phyloP scores from a whole-genome alignment of 2,797 vertebrate genomes.

The Dendrocincla tyrannina region DNA sequence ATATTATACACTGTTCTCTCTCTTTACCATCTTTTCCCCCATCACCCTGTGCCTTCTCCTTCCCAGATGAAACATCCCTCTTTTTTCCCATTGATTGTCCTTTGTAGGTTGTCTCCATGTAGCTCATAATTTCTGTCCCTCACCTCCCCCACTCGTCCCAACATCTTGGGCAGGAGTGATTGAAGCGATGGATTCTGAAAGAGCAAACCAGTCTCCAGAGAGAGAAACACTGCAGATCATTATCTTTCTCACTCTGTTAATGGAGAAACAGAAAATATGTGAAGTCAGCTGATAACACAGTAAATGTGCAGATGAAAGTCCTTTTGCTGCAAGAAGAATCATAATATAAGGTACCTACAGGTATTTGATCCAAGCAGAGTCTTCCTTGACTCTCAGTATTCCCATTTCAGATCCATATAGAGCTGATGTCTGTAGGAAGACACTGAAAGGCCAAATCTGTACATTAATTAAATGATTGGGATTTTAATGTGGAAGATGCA shows the following conservation, averaged over 20 bases:
- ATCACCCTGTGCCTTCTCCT: neutral
- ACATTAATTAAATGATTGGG: neutral
- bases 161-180: neutral
- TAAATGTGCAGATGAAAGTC: neutral
- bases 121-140: neutral
- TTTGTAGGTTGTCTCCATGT: neutral
- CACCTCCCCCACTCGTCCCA: neutral
- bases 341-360: neutral
- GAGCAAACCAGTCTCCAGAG: conserved; percentile 27
- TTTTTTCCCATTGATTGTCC: neutral
- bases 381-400: neutral
- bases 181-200: conserved; percentile 9
- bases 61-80: conserved; percentile 3
- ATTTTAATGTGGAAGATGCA: neutral
- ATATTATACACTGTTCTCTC: neutral
- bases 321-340: neutral
- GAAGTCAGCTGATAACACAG: neutral
- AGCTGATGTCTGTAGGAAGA: neutral
- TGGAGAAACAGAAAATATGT: conserved; percentile 15
- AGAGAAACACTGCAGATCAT: neutral
- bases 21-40: neutral
- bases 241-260: neutral
- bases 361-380: neutral
- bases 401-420: neutral
- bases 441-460: neutral